These are phyloP conservation scores for Indri indri DNA, from an alignment of 2,113 vertebrate species.

Conservation along the genomic window DNA sequence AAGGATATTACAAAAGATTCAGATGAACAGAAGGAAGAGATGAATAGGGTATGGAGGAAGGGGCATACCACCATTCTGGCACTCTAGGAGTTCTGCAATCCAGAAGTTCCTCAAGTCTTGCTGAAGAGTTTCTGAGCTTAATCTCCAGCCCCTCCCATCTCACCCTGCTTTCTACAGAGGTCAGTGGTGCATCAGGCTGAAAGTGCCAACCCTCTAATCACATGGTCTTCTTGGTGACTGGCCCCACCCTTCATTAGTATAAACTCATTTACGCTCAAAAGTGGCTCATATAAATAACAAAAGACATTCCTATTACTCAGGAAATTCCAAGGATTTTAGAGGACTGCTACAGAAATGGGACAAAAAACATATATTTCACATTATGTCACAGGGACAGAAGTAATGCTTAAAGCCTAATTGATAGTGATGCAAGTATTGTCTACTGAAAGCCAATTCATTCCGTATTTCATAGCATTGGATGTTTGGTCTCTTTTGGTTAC, in stretches of 20 bases:
- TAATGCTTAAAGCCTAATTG: background rate
- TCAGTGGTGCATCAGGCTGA: background rate
- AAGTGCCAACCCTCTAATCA: background rate
- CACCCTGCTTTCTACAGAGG: background rate
- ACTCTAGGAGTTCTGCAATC: background rate
- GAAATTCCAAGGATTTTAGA: background rate
- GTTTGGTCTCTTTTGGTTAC: slow-evolving; percentile 17
- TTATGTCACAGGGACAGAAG: background rate
- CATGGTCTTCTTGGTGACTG: background rate
- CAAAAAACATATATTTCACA: background rate
- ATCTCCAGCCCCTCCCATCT: background rate
- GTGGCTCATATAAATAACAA: background rate
- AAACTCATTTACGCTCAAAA: background rate
- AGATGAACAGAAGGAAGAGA: background rate
- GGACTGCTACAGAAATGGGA: background rate
- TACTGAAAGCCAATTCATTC: background rate
- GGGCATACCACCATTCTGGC: background rate
- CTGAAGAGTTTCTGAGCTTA: background rate
- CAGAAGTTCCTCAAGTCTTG: background rate
- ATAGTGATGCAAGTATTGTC: background rate
- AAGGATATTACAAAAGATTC: background rate
- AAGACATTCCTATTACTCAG: background rate
- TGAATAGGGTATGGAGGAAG: background rate
- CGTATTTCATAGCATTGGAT: background rate
- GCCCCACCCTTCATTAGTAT: background rate